Percentiles rank a stretch among this genome's conserved stretches.
Conservation (phyloP, 2,888 invertebrate species). For the Coelopa pilipes region DNA sequence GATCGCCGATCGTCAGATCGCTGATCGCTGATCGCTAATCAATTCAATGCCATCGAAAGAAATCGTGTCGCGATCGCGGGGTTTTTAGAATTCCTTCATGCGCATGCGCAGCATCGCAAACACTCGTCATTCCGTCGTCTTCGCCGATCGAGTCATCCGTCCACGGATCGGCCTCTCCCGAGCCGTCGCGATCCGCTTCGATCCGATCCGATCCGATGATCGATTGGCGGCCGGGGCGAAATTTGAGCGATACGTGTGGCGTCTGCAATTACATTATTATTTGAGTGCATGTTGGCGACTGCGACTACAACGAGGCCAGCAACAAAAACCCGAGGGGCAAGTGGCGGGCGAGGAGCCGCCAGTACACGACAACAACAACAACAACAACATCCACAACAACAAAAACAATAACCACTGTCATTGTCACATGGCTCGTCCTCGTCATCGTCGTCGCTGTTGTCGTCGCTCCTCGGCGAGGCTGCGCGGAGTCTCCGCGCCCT, state of each 20-base stretch:
- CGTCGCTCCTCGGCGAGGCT: not conserved
- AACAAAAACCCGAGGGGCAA: not conserved
- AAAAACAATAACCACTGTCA: conserved; percentile 57
- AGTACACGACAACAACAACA: not conserved
- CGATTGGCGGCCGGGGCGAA: no score
- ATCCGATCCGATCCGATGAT: no score
- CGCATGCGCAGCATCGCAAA: conserved; percentile 18
- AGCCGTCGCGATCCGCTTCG: no score
- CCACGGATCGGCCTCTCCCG: no score
- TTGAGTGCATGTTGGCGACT: conserved; percentile 7
- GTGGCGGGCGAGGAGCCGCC: no score
- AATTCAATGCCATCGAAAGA: conserved; percentile 25
- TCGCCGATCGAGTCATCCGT: not conserved
- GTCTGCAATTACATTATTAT: conserved; percentile 45
- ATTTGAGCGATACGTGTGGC: conserved; percentile 45
- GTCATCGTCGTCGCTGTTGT: not conserved
- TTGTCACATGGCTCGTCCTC: conserved; percentile 53
- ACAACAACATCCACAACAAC: conserved; percentile 52
- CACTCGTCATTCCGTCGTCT: not conserved
- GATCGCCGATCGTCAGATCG: no score
- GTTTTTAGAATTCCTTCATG: conserved; percentile 2
- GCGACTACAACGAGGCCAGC: not conserved
- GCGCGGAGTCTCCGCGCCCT: not conserved
- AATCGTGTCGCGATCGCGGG: not conserved
- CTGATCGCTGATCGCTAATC: conserved; percentile 9